Conservation (phyloP, 2,113 vertebrate genomes). For the Myxocyprinus asiaticus region DNA sequence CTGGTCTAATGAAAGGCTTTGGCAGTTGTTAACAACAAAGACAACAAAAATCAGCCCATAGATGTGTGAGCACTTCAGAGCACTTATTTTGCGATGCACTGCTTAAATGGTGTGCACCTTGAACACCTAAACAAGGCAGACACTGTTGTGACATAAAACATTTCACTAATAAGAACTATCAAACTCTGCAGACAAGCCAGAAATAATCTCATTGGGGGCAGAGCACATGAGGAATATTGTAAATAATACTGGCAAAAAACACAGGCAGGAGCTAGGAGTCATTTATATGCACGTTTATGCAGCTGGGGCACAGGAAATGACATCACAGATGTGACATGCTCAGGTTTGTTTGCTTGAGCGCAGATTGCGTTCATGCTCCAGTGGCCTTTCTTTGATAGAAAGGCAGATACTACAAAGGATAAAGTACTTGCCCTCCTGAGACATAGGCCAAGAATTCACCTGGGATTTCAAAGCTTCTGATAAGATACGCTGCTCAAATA, state of each 20-base stretch:
- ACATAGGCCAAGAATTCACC: too few species aligned
- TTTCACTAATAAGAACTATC: neutral
- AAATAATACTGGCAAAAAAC: neutral
- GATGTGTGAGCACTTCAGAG: neutral
- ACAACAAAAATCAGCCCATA: conserved; percentile 27
- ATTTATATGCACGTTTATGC: neutral
- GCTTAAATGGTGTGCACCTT: neutral
- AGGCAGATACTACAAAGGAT: conserved; percentile 20
- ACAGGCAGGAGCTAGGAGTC: neutral
- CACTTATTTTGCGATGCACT: neutral
- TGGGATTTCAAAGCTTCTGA: too few species aligned
- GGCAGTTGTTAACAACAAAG: conserved; percentile 44
- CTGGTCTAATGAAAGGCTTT: conserved; percentile 38
- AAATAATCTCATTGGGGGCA: neutral
- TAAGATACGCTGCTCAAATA: too few species aligned
- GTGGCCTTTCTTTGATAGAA: conserved; percentile 11
- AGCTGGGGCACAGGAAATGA: conserved; percentile 21
- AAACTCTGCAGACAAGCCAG: neutral
- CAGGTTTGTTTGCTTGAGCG: conserved; percentile 25
- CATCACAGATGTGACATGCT: conserved; percentile 19
- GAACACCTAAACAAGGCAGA: neutral
- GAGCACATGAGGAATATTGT: neutral
- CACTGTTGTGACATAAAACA: too few species aligned
- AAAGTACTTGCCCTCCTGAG: neutral
- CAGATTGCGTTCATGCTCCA: neutral